Evolutionary conservation across 2,888 invertebrate genomes (phyloP).

Genomic region (Tiphia femorata): DNA sequence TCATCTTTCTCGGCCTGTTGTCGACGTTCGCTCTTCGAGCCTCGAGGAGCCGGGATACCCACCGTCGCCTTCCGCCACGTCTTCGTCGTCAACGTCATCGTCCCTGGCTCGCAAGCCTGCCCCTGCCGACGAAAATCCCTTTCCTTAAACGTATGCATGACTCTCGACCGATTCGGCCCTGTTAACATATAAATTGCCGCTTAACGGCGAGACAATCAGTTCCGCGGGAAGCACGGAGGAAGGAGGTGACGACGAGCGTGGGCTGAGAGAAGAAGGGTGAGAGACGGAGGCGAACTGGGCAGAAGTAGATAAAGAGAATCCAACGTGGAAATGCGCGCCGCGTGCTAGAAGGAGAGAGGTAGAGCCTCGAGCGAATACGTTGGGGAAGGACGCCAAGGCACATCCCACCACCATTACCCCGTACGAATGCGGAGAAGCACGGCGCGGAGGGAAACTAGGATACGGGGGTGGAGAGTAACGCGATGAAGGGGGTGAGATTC

Average conservation of each 20-base stretch:
- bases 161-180: conserved; percentile 60
- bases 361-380: conserved; percentile 12
- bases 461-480: not conserved
- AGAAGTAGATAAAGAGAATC: not conserved
- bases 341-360: not conserved
- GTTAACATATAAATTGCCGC: conserved; percentile 67
- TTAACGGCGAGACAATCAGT: conserved; percentile 60
- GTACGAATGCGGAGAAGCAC: not conserved
- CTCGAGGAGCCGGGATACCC: not conserved
- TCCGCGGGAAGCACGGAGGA: conserved; percentile 28
- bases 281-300: not conserved
- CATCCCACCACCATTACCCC: not conserved
- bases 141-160: conserved; percentile 60
- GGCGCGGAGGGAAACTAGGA: conserved; percentile 9
- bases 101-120: conserved; percentile 2
- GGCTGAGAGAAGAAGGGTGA: conserved; percentile 10
- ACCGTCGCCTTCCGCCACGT: not conserved
- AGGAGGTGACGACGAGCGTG: conserved; percentile 34
- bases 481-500: conserved; percentile 43
- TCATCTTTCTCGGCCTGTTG: not conserved
- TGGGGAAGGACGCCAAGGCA: conserved; percentile 2
- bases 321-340: not conserved
- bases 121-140: conserved; percentile 13
- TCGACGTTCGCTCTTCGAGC: not conserved
- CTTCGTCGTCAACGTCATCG: not conserved